Percentiles rank a stretch among this genome's conserved stretches.
phyloP scores from a whole-genome alignment of 1,140 invertebrate genomes.

The Laupala kohalensis region DNA sequence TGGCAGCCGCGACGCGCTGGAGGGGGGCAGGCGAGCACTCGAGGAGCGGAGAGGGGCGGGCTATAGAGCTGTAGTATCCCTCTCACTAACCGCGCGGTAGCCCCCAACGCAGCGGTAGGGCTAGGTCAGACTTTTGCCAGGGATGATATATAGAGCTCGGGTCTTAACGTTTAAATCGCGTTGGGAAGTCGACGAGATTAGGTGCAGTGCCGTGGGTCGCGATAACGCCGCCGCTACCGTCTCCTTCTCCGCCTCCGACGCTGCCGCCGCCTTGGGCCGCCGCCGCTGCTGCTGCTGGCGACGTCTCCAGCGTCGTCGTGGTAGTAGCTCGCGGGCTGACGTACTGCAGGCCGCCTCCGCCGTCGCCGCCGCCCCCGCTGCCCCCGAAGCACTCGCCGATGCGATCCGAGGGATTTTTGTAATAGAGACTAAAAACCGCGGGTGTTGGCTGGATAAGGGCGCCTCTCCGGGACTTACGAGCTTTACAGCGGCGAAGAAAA shows the following conservation, averaged over 20 bases:
- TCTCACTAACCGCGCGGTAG: neutral
- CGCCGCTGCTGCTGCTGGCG: neutral
- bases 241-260: neutral
- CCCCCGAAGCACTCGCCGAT: neutral
- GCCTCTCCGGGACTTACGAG: neutral
- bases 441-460: conserved; percentile 1
- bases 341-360: neutral
- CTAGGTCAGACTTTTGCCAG: conserved; percentile 5
- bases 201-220: neutral
- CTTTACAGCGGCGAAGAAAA: neutral
- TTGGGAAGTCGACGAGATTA: conserved; percentile 12
- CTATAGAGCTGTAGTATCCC: neutral
- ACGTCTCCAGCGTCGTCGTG: neutral
- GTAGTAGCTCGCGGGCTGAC: conserved; percentile 1
- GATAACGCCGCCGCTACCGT: conserved; percentile 6
- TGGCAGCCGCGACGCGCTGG: neutral
- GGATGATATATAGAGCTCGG: conserved; percentile 10
- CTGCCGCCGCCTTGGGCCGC: neutral
- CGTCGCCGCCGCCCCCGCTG: neutral
- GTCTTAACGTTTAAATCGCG: conserved; percentile 11
- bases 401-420: conserved; percentile 2
- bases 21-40: neutral
- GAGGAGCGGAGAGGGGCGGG: neutral
- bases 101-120: neutral
- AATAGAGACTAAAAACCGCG: conserved; percentile 8